Conservation (phyloP, 2,797 vertebrate species). For the Cephalopachus bancanus region DNA sequence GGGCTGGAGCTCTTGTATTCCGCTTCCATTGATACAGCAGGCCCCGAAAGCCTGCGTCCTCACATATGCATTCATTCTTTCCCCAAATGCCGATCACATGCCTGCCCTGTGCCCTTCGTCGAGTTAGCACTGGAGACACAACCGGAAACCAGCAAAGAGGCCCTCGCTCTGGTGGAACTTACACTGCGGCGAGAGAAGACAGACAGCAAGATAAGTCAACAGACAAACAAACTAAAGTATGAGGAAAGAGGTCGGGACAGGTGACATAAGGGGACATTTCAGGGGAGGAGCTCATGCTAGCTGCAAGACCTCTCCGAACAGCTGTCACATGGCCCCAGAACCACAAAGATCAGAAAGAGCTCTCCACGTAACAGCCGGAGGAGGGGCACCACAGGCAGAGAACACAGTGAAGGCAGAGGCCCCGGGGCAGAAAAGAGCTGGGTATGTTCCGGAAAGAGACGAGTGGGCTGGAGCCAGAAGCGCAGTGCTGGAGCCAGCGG, state of each 20-base stretch:
- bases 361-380: neutral
- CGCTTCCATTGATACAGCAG: neutral
- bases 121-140: neutral
- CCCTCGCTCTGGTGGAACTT: neutral
- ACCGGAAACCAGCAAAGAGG: neutral
- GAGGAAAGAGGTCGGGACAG: neutral
- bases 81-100: neutral
- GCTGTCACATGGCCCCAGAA: neutral
- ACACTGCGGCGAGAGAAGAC: neutral
- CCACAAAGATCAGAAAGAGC: neutral
- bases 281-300: neutral
- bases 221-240: neutral
- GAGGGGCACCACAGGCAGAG: neutral
- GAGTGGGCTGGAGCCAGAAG: neutral
- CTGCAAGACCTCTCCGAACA: conserved; percentile 5
- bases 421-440: neutral
- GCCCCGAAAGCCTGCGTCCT: neutral
- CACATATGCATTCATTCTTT: neutral
- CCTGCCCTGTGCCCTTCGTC: neutral
- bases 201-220: neutral
- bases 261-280: neutral
- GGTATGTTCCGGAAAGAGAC: neutral
- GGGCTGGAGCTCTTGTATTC: conserved; percentile 5
- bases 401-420: neutral
- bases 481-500: neutral